Evolutionary conservation across 1,140 invertebrate species (phyloP).

Genomic region (Philaenus spumarius): DNA sequence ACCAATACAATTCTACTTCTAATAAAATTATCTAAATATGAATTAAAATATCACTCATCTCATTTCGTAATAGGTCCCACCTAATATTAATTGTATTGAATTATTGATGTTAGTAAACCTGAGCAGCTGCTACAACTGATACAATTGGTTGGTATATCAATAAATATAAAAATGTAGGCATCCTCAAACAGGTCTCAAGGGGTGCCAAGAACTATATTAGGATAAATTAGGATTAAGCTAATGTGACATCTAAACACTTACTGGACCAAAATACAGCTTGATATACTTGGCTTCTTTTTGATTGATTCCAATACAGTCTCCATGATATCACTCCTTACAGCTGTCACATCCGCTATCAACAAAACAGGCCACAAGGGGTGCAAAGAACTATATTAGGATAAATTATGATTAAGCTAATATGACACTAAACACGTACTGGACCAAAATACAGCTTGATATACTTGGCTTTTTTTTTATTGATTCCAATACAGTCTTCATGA

Average conservation of each 20-base stretch:
- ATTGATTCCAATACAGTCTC: conserved; percentile 93
- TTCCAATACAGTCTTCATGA: conserved; percentile 94
- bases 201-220: not conserved
- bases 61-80: too few relatives aligned
- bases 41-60: too few relatives aligned
- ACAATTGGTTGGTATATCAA: too few relatives aligned
- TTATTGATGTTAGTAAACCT: too few relatives aligned
- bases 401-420: not conserved
- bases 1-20: too few relatives aligned
- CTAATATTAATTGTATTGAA: too few relatives aligned
- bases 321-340: conserved; percentile 99
- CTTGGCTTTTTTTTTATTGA: conserved; percentile 88
- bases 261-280: conserved; percentile 84
- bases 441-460: conserved; percentile 93
- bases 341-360: conserved; percentile 83
- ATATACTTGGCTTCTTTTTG: conserved; percentile 89
- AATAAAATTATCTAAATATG: too few relatives aligned
- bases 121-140: too few relatives aligned
- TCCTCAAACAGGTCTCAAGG: too few relatives aligned
- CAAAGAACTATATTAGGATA: conserved; percentile 2
- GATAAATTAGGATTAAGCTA: conserved; percentile 2
- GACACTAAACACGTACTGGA: conserved; percentile 41
- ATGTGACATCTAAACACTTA: conserved; percentile 33
- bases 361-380: too few relatives aligned
- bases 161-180: too few relatives aligned